These are phyloP conservation scores for Seira sanloemensis DNA, from an alignment of 2,888 invertebrate species.

Conservation along the genomic window DNA sequence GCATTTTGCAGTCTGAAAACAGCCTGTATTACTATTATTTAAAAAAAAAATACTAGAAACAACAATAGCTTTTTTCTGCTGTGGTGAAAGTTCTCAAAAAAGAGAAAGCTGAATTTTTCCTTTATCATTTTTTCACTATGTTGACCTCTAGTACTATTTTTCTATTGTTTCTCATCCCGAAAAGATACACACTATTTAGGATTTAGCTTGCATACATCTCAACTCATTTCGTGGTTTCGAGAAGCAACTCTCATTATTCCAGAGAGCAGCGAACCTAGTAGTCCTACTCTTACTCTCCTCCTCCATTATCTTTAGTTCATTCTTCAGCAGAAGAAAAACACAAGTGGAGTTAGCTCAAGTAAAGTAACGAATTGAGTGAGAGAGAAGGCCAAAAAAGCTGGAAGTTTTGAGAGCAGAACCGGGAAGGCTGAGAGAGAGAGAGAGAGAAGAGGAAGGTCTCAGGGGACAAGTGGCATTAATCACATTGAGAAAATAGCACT, in stretches of 20 bases:
- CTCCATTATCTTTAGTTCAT: conserved; percentile 22
- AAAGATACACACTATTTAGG: neutral
- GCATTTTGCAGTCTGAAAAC: no score
- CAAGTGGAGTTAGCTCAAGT: conserved; percentile 18
- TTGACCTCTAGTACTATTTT: neutral
- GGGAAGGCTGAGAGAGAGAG: conserved; percentile 61
- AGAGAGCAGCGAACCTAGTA: conserved; percentile 9
- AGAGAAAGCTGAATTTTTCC: no score
- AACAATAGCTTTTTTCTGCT: no score
- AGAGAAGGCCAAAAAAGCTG: conserved; percentile 22
- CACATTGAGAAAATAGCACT: conserved; percentile 76
- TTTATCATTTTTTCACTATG: no score
- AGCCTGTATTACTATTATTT: no score
- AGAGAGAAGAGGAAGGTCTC: conserved; percentile 71
- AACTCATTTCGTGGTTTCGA: conserved; percentile 7
- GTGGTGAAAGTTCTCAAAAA: no score
- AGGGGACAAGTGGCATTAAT: conserved; percentile 77
- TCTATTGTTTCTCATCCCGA: neutral
- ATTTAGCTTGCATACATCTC: neutral
- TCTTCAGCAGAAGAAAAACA: conserved; percentile 7
- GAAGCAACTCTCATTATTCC: no score
- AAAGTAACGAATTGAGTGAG: conserved; percentile 9
- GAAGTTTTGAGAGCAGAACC: conserved; percentile 26
- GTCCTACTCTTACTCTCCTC: conserved; percentile 43
- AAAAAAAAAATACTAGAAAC: no score